phyloP scores from a whole-genome alignment of 2,797 vertebrate genomes.

The Phataginus tricuspis region DNA sequence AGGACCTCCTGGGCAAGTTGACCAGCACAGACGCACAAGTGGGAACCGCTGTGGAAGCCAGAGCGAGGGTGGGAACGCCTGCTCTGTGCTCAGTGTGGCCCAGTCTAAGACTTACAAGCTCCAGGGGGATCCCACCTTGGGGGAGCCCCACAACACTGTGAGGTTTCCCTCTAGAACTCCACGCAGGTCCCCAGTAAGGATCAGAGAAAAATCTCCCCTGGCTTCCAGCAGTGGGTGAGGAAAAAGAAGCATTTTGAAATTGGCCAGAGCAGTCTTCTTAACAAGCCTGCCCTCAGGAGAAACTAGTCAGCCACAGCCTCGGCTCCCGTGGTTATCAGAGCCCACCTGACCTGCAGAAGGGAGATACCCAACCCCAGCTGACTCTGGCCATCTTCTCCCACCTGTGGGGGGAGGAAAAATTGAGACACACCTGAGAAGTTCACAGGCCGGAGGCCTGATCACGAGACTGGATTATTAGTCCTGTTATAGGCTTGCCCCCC shows the following conservation, averaged over 20 bases:
- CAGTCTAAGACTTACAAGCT: background rate
- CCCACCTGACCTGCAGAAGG: background rate
- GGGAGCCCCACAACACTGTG: background rate
- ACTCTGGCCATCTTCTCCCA: background rate
- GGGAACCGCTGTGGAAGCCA: accelerated
- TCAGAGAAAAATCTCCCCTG: background rate
- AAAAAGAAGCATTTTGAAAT: background rate
- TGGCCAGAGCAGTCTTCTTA: background rate
- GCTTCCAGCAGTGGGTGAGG: background rate
- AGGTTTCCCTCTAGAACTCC: background rate
- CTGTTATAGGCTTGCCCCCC: background rate
- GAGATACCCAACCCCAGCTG: background rate
- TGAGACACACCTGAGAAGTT: background rate
- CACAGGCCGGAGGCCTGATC: background rate
- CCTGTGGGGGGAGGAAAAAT: background rate
- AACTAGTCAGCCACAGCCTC: too few relatives aligned
- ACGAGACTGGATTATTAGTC: too few relatives aligned
- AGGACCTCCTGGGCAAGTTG: too few relatives aligned
- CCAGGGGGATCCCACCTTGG: background rate
- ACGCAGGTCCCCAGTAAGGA: background rate
- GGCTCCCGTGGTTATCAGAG: background rate
- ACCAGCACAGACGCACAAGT: accelerated
- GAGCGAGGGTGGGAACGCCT: background rate
- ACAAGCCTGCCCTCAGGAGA: background rate
- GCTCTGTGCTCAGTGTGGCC: background rate